A percentile compares a stretch with the other conserved stretches of the same genome.
phyloP scores from a whole-genome alignment of 2,797 vertebrate species.

The Spinus olivaceus region DNA sequence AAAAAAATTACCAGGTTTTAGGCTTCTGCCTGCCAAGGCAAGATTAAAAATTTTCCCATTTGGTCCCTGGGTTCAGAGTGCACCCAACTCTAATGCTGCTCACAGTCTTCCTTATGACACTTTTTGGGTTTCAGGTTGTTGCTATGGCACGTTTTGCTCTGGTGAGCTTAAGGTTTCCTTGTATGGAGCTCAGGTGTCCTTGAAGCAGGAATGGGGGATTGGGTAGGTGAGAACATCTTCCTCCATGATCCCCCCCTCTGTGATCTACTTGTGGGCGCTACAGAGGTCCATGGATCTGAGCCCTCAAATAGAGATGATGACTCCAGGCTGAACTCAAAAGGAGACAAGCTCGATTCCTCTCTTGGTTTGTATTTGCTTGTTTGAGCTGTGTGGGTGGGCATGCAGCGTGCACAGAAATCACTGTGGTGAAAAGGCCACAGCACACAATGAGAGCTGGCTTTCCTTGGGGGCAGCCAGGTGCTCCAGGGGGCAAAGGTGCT shows the following conservation, averaged over 20 bases:
- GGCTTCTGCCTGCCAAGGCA: neutral
- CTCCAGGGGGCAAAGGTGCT: neutral
- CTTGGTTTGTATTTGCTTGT: neutral
- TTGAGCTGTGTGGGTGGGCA: neutral
- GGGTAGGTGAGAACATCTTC: neutral
- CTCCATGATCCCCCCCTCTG: neutral
- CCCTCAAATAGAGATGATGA: neutral
- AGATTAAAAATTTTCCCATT: neutral
- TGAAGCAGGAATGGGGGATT: neutral
- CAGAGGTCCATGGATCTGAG: neutral
- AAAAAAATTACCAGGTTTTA: neutral
- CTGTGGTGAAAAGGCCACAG: neutral
- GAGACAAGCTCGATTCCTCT: neutral
- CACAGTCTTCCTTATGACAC: neutral
- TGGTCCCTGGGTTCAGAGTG: neutral
- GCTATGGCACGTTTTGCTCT: neutral
- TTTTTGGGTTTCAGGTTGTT: slow-evolving; percentile 11
- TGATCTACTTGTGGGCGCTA: neutral
- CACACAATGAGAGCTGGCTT: neutral
- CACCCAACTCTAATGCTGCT: neutral
- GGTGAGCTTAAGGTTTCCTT: neutral
- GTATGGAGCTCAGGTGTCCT: neutral
- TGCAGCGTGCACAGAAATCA: neutral
- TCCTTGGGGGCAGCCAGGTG: accelerated
- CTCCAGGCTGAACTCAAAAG: neutral